Percentiles rank a stretch among this genome's conserved stretches.
These are phyloP conservation scores for Glossophaga mutica DNA, from an alignment of 2,797 vertebrate species.

Conservation along the genomic window DNA sequence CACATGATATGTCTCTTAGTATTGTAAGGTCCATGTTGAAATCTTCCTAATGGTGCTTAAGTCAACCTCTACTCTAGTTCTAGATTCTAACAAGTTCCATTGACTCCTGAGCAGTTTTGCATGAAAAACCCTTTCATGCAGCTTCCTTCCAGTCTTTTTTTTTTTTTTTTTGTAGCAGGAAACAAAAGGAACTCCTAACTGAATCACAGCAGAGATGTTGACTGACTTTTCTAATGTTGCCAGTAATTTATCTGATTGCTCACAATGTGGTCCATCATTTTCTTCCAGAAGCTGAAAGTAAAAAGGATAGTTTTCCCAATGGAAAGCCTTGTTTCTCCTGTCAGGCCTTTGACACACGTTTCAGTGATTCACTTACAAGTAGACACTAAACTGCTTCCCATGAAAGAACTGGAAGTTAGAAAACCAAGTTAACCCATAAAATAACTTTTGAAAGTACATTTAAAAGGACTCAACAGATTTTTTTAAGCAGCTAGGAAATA, in stretches of 20 bases:
- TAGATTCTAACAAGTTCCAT: neutral
- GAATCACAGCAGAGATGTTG: neutral
- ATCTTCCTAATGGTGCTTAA: neutral
- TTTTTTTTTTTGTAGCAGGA: neutral
- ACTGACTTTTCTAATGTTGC: neutral
- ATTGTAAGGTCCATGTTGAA: neutral
- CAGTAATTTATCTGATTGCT: constrained; percentile 26
- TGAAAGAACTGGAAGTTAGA: neutral
- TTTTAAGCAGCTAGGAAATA: constrained; percentile 44
- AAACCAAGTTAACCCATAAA: constrained; percentile 15
- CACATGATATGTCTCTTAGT: neutral
- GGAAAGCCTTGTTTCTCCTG: constrained; percentile 12
- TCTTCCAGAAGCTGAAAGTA: constrained; percentile 14
- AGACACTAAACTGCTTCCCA: constrained; percentile 4
- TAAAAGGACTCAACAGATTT: constrained; percentile 17
- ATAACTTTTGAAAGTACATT: constrained; percentile 38
- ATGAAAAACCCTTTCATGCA: neutral
- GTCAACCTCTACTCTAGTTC: neutral
- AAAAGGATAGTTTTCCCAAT: neutral
- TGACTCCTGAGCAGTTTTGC: neutral
- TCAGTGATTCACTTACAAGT: neutral
- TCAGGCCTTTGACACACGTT: constrained; percentile 29
- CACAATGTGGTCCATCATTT: neutral
- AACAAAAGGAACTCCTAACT: neutral
- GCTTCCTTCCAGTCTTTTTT: neutral